These are phyloP conservation scores for Florisuga fusca DNA, from an alignment of 2,797 vertebrate genomes.

Conservation along the genomic window DNA sequence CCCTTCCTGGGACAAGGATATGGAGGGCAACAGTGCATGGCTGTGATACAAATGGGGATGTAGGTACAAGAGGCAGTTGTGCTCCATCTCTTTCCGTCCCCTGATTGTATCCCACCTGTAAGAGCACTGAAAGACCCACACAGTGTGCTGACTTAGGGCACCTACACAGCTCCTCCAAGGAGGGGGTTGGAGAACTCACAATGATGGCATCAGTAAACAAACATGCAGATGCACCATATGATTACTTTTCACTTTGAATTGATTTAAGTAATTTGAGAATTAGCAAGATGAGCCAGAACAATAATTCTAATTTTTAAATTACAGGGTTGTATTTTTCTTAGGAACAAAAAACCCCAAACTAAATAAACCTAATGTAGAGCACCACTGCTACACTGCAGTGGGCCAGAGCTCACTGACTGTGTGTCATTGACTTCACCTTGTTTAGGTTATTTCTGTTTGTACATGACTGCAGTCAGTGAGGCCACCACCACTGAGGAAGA, in stretches of 20 bases:
- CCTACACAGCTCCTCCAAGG: neutral
- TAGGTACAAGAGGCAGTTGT: neutral
- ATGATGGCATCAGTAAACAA: neutral
- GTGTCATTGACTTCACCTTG: neutral
- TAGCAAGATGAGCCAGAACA: neutral
- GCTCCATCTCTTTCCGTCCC: neutral
- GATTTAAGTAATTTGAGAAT: neutral
- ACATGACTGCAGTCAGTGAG: neutral
- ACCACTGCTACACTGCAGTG: neutral
- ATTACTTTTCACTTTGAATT: neutral
- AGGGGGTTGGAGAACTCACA: neutral
- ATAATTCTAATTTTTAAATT: neutral
- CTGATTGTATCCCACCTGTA: neutral
- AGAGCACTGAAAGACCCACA: neutral
- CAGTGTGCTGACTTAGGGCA: neutral
- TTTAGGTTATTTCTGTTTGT: neutral
- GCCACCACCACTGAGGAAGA: neutral
- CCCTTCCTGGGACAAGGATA: neutral
- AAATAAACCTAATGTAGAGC: fast-evolving
- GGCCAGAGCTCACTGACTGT: neutral
- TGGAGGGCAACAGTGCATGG: neutral
- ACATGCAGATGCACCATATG: neutral
- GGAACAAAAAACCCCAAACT: neutral
- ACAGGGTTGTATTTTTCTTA: neutral
- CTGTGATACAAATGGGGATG: neutral